Evolutionary conservation across 2,113 vertebrate species (phyloP).

Genomic region (Butorides virescens): DNA sequence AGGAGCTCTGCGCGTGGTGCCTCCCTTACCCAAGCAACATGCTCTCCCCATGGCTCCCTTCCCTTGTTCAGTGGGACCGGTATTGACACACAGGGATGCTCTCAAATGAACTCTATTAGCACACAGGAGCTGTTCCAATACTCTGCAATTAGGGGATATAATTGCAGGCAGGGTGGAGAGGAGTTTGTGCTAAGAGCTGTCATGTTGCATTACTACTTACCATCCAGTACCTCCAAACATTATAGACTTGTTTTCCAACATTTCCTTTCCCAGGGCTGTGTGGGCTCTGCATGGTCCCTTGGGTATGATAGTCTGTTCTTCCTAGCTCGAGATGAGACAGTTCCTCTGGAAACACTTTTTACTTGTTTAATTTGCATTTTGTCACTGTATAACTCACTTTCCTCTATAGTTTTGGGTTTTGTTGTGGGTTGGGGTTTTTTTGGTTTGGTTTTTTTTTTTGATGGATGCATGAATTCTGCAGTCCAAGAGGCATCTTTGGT

Average conservation of each 20-base stretch:
- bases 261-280: neutral
- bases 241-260: neutral
- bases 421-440: neutral
- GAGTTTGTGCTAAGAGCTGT: neutral
- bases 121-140: neutral
- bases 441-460: neutral
- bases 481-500: neutral
- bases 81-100: neutral
- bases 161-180: neutral
- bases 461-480: neutral
- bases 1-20: rapidly evolving
- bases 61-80: neutral
- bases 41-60: neutral
- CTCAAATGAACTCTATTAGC: neutral
- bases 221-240: neutral
- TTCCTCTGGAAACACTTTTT: neutral
- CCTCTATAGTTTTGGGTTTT: neutral
- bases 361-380: conserved; percentile 9
- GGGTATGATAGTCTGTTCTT: neutral
- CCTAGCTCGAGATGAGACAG: neutral
- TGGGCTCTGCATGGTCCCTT: neutral
- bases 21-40: neutral
- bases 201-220: neutral
- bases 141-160: neutral
- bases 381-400: neutral